Evolutionary conservation across 2,888 invertebrate genomes (phyloP), one percentile per base, ranked within the genome.

Genomic region (Nineta flava): DNA sequence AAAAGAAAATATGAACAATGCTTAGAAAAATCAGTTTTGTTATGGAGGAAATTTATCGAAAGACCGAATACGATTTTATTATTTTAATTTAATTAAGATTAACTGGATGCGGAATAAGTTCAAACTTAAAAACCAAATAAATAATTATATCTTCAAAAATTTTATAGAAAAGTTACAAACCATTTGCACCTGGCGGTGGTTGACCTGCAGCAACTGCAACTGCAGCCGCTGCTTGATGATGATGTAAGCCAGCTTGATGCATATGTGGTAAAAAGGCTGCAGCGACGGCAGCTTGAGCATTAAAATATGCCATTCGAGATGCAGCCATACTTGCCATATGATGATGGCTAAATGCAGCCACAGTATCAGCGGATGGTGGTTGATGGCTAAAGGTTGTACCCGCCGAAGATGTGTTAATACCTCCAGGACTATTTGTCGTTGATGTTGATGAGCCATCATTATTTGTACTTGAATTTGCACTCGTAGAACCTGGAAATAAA

Each of bases 241-340:
- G 56, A 59, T 31, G 57, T 2, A 59, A 62, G n/a, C 44, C 49
- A 7, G 49, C 49, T 16, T 49, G 49, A 53, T 64, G 65, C 66
- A 67, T 67, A 59, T 78, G 76, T 60, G 81, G 81, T 26, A 88
- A 68, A 68, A 88, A 88, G 45, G 88, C 88, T 13, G 88, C 88
- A 9, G 87, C 88, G 45, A 88, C 88, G n/a, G 90, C 88, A 41
- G 90, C 88, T 65, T 90, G 88, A 47, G 88, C 88, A 70, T 90
- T 90, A 67, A 91, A 85, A 66, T 91, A 91, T 51, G 87, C 87
- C 78, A 90, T 88, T 41, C 90, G 73, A 59, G 83, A 83, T 49
- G 81, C 81, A 47, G 83, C 82, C 69, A 82, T 72, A 52, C 81
- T 79, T 62, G 79, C 80, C 53, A 78, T 76, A 61, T 79, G 73